Conservation (phyloP, 2,113 vertebrate species). For the Apodemus sylvaticus region DNA sequence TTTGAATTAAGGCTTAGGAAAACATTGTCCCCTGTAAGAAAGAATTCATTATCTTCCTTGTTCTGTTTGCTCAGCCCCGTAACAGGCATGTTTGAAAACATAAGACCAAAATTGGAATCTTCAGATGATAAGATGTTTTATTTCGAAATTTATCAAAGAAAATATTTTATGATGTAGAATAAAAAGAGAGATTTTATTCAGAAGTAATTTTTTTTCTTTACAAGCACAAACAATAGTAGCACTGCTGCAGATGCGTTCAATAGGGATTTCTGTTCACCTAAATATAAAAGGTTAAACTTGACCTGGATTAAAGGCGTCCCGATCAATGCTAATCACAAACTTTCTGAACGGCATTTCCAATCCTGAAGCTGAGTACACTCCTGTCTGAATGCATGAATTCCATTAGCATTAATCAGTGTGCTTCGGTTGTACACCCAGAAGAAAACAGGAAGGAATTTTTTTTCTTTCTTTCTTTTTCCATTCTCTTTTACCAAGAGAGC, state of each 20-base stretch:
- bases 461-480: not conserved
- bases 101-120: constrained; percentile 53
- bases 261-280: constrained; percentile 32
- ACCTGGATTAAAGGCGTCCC: constrained; percentile 13
- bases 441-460: constrained; percentile 60
- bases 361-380: not conserved
- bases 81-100: constrained; percentile 56
- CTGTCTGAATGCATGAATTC: constrained; percentile 27
- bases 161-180: not conserved
- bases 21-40: constrained; percentile 50
- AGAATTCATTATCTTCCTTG: constrained; percentile 40
- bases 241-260: constrained; percentile 16
- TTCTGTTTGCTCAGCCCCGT: constrained; percentile 38
- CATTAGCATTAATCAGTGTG: constrained; percentile 64
- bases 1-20: constrained; percentile 64
- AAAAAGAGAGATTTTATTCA: constrained; percentile 23
- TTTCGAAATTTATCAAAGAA: not conserved
- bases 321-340: constrained; percentile 52
- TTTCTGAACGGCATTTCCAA: constrained; percentile 53
- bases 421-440: constrained; percentile 14
- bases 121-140: constrained; percentile 13
- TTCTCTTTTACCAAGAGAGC: constrained; percentile 28
- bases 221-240: not conserved
- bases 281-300: constrained; percentile 23
- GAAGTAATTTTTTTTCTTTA: constrained; percentile 48